Conservation (phyloP, 2,888 invertebrate genomes). For the Tetanocera ferruginea region DNA sequence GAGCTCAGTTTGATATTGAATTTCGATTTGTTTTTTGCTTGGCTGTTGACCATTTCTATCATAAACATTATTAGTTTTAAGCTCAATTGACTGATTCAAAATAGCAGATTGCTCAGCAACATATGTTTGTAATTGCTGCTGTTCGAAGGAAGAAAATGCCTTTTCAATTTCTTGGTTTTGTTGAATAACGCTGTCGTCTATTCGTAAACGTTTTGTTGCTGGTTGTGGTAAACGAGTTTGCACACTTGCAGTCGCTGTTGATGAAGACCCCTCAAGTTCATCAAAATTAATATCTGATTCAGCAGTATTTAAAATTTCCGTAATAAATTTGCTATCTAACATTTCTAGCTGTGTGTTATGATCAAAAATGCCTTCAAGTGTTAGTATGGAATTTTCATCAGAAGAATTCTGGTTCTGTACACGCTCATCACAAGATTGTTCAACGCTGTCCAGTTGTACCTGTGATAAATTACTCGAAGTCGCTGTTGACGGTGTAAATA, state of each 20-base stretch:
- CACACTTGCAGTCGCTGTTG: conserved; percentile 41
- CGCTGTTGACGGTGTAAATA: not conserved
- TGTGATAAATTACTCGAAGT: conserved; percentile 7
- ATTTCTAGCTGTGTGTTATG: conserved; percentile 54
- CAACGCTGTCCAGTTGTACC: not conserved
- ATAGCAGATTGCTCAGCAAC: not conserved
- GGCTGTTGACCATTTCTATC: conserved; percentile 36
- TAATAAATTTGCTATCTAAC: conserved; percentile 66
- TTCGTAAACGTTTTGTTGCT: conserved; percentile 60
- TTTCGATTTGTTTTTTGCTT: conserved; percentile 30
- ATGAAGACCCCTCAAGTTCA: conserved; percentile 57
- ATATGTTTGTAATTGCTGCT: conserved; percentile 44
- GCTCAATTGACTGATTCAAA: not conserved
- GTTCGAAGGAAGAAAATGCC: conserved; percentile 31
- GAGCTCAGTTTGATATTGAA: conserved; percentile 44
- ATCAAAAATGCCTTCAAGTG: conserved; percentile 52
- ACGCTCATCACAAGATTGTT: conserved; percentile 16
- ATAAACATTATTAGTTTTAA: not conserved
- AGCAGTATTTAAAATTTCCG: conserved; percentile 63
- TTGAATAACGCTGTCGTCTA: conserved; percentile 53
- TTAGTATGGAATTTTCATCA: conserved; percentile 65
- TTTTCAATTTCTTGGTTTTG: conserved; percentile 25
- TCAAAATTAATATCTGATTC: conserved; percentile 62
- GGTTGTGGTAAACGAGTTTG: conserved; percentile 50
- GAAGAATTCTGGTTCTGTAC: conserved; percentile 55